These are phyloP conservation scores for Lasioglossum leucozonium DNA, from an alignment of 2,888 invertebrate species.

Conservation along the genomic window DNA sequence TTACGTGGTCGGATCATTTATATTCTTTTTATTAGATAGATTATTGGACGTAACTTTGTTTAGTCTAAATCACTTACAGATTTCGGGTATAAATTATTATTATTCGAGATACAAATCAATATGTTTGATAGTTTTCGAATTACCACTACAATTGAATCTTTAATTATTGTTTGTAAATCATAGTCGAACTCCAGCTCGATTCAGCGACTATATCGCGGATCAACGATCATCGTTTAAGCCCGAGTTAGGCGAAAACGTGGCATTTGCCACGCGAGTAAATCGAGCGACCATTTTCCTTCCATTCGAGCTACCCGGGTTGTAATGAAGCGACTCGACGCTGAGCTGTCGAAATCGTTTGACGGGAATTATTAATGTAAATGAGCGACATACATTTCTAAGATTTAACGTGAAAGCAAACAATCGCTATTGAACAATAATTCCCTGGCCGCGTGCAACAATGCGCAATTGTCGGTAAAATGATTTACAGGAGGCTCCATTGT, in stretches of 20 bases:
- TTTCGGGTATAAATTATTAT: no score
- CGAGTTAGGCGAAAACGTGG: not conserved
- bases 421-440: conserved; percentile 6
- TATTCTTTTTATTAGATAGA: not conserved
- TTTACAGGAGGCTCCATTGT: conserved; percentile 10
- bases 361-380: not conserved
- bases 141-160: not conserved
- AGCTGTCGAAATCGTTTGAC: not conserved
- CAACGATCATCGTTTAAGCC: conserved; percentile 20
- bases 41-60: not conserved
- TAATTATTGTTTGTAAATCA: not conserved
- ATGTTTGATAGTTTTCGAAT: no score
- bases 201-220: not conserved
- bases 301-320: not conserved
- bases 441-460: conserved; percentile 3
- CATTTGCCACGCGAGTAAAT: not conserved
- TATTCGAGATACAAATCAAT: no score
- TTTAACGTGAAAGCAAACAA: conserved; percentile 14
- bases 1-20: not conserved
- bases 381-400: not conserved
- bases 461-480: not conserved
- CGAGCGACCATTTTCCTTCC: not conserved
- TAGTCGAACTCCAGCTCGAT: not conserved
- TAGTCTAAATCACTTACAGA: no score
- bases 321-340: not conserved